Conservation (phyloP, 2,888 invertebrate genomes). For the Ypsolopha scabrella region DNA sequence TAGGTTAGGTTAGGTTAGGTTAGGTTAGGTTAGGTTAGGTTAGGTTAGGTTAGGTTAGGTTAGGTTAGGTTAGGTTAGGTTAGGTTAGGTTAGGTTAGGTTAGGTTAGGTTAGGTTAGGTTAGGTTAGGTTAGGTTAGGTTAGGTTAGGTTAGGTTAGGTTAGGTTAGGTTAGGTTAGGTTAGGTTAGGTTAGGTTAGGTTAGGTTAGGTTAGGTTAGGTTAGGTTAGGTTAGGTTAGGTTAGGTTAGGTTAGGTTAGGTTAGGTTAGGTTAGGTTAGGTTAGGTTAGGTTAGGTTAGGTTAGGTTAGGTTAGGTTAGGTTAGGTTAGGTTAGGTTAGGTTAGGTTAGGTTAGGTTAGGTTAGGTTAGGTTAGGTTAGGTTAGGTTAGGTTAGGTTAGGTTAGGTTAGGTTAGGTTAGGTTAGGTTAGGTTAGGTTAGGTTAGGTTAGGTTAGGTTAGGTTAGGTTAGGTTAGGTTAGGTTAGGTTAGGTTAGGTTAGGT, state of each 20-base stretch:
- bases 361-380: slow-evolving; percentile 7
- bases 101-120: slow-evolving; percentile 9
- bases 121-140: slow-evolving; percentile 9
- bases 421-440: slow-evolving; percentile 4
- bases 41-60: slow-evolving; percentile 8
- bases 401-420: slow-evolving; percentile 4
- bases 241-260: slow-evolving; percentile 7
- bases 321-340: slow-evolving; percentile 6
- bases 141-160: slow-evolving; percentile 6
- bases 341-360: slow-evolving; percentile 7
- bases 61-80: slow-evolving; percentile 7
- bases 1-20: slow-evolving; percentile 8
- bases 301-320: slow-evolving; percentile 7
- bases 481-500: slow-evolving; percentile 8
- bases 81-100: slow-evolving; percentile 9
- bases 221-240: slow-evolving; percentile 7
- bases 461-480: slow-evolving; percentile 8
- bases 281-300: slow-evolving; percentile 7
- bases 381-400: slow-evolving; percentile 3
- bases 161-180: slow-evolving; percentile 7
- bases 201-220: slow-evolving; percentile 4
- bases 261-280: slow-evolving; percentile 6
- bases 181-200: slow-evolving; percentile 8
- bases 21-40: slow-evolving; percentile 7
- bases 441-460: slow-evolving; percentile 7